A percentile compares a stretch with the other conserved stretches of the same genome.
Conservation (phyloP, 2,797 vertebrate genomes). For the Lindbergichthys nudifrons region DNA sequence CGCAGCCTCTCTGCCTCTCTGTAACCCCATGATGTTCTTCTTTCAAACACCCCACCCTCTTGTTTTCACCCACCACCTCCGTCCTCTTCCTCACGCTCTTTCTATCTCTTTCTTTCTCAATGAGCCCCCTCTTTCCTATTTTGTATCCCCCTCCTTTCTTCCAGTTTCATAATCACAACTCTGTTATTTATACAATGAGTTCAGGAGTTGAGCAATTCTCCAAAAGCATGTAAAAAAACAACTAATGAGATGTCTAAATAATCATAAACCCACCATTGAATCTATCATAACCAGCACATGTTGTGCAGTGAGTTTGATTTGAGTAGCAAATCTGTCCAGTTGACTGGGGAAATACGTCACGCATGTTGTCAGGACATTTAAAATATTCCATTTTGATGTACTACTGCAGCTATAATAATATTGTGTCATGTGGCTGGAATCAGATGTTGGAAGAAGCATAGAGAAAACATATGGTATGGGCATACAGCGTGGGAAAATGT, state of each 20-base stretch:
- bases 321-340: neutral
- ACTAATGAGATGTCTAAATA: neutral
- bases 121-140: constrained; percentile 5
- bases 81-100: constrained; percentile 2
- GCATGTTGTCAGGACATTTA: neutral
- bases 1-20: constrained; percentile 63
- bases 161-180: constrained; percentile 1
- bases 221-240: neutral
- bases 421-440: neutral
- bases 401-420: neutral
- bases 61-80: constrained; percentile 25
- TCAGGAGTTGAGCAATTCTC: neutral
- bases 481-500: neutral
- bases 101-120: neutral
- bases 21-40: constrained; percentile 56
- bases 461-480: neutral
- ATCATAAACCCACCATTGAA: neutral
- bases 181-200: neutral
- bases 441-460: neutral
- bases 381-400: neutral
- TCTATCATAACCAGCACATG: neutral
- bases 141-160: neutral
- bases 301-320: neutral
- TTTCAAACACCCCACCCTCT: constrained; percentile 59
- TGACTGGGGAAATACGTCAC: neutral